Base-by-base conservation (phyloP, 2,113 vertebrate genomes). In the Ibidorhyncha struthersii region DNA sequence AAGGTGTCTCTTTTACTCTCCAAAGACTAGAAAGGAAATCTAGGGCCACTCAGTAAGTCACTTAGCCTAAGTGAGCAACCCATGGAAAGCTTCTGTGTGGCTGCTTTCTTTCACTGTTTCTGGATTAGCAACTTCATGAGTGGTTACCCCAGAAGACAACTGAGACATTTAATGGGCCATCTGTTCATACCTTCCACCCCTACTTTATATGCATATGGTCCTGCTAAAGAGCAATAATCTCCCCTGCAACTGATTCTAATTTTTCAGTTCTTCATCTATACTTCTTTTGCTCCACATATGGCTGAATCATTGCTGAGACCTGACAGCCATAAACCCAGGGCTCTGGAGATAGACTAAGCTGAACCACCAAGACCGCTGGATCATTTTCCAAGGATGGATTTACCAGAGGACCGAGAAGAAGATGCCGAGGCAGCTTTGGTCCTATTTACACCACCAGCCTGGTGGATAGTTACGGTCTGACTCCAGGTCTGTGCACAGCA, bases 341-440 rank as follows among this genome's bases (percentile, higher is more conserved):
- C 4, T 73, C 32, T 67, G 47, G 25, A 40, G 47, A 14, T 9
- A 70, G 47, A 18, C 36, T 32, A 45, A 36, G 27, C 14, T 63
- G 12, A n/a, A 40, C 23, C 4, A 0, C 14, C 17, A 52, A 41
- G 29, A 34, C 9, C 0, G 1, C 17, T 50, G 32, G 32, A 73
- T 49, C 36, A 62, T 80, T 80, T 56, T 50, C 32, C 20, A 43
- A 50, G 67, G 41, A 22, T 0, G 0, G n/a, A 47, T 73, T 73
- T 62, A 27, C 30, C 12, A 50, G 20, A 78, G 27, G 22, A 61
- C 8, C 1, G 3, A 26, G 40, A 74, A 34, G 32, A 69, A 4
- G 40, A 49, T 18, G 40, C 8, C 2, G 4, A 67, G 23, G 41
- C 9, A 49, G 19, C 32, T 73, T 85, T 85, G 61, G 22, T 55